Conservation (phyloP, 1,140 invertebrate species). For the Ostrea edulis region DNA sequence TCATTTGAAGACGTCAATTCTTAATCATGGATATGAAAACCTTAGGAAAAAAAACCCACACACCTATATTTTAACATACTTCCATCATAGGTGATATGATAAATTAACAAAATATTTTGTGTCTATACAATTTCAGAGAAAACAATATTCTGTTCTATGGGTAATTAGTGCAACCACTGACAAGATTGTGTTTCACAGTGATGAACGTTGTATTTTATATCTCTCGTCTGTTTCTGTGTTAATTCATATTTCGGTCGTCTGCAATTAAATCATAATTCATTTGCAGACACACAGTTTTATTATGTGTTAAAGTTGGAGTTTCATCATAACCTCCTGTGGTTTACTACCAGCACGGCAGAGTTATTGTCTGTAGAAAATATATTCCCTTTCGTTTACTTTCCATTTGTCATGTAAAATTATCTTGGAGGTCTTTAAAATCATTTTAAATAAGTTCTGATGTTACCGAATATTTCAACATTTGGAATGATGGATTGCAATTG, state of each 20-base stretch:
- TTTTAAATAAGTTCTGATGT: slow-evolving; percentile 30
- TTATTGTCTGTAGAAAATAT: slow-evolving; percentile 16
- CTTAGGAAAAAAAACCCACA: too few relatives aligned
- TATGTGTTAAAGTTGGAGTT: slow-evolving; percentile 8
- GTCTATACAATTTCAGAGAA: slow-evolving; percentile 30
- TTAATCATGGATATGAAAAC: too few relatives aligned
- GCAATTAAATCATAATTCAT: slow-evolving; percentile 38
- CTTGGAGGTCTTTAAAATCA: slow-evolving; percentile 30
- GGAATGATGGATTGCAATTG: slow-evolving; percentile 25
- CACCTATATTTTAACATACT: too few relatives aligned
- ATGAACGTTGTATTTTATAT: slow-evolving; percentile 36
- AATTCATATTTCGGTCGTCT: slow-evolving; percentile 38
- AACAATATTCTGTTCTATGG: slow-evolving; percentile 29
- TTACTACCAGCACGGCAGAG: background rate
- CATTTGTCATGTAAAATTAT: slow-evolving; percentile 38
- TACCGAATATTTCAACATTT: slow-evolving; percentile 16
- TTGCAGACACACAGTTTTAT: slow-evolving; percentile 34
- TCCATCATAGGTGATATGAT: background rate
- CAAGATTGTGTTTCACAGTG: background rate
- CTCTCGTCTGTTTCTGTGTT: slow-evolving; percentile 19
- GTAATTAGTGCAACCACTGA: slow-evolving; percentile 35
- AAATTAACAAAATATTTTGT: slow-evolving; percentile 27
- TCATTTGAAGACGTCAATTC: too few relatives aligned
- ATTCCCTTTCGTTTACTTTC: slow-evolving; percentile 18
- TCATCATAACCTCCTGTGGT: slow-evolving; percentile 11